phyloP scores from a whole-genome alignment of 2,113 vertebrate genomes.

The Otus sunia region DNA sequence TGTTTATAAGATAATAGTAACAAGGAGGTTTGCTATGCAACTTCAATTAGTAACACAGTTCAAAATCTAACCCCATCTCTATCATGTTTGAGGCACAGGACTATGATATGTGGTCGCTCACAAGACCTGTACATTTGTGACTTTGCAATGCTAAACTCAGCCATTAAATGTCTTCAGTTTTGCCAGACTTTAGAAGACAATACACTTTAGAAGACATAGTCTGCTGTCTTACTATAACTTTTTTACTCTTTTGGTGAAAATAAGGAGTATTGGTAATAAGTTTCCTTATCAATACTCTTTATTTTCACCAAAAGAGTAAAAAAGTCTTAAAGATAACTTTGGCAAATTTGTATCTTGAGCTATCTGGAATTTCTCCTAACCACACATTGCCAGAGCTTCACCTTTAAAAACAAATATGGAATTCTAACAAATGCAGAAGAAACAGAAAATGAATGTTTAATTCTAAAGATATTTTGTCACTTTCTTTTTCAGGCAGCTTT shows the following conservation, averaged over 20 bases:
- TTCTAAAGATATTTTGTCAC: neutral
- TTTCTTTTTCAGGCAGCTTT: neutral
- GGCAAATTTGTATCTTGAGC: neutral
- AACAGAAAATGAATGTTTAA: neutral
- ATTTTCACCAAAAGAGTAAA: no score
- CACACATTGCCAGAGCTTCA: fast-evolving
- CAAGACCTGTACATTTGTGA: neutral
- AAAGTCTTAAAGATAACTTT: neutral
- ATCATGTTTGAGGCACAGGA: neutral
- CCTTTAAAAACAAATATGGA: neutral
- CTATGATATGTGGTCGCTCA: neutral
- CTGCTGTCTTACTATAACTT: neutral
- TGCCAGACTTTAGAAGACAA: neutral
- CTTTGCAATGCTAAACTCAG: neutral
- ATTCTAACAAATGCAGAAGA: neutral
- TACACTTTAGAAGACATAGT: neutral
- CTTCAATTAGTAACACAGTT: neutral
- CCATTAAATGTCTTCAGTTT: neutral
- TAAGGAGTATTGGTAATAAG: neutral
- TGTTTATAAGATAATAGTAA: neutral
- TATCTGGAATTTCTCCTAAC: neutral
- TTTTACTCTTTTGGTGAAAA: neutral
- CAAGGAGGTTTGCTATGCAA: neutral
- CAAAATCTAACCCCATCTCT: neutral
- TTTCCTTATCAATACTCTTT: neutral